phyloP scores from a whole-genome alignment of 2,797 vertebrate species.

The Leptatherina wallacei region DNA sequence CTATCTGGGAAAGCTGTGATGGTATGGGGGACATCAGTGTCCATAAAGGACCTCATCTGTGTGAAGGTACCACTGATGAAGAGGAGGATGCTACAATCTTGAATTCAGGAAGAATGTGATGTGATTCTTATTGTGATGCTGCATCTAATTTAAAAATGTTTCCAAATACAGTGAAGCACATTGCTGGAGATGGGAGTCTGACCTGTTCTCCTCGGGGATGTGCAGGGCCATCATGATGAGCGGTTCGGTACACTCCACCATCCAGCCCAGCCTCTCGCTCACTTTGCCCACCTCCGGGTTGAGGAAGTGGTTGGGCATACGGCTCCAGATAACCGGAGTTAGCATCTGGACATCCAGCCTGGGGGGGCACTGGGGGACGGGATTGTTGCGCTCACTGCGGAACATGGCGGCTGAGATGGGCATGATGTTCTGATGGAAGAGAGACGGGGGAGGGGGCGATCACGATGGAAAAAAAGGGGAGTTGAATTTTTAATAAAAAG shows the following conservation, averaged over 20 bases:
- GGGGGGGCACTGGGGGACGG: constrained; percentile 92
- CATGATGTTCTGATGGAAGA: constrained; percentile 91
- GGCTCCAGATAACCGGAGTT: constrained; percentile 93
- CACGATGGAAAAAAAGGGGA: not conserved
- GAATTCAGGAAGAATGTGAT: no score
- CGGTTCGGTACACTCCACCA: constrained; percentile 88
- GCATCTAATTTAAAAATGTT: no score
- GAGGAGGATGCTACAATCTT: no score
- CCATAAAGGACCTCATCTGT: no score
- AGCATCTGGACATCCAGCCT: constrained; percentile 90
- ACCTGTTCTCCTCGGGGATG: constrained; percentile 96
- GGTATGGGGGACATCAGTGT: no score
- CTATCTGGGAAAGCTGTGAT: no score
- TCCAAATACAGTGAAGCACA: no score
- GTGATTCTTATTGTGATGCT: no score
- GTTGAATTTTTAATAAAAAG: fast-evolving
- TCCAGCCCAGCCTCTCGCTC: constrained; percentile 90
- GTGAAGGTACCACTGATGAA: no score
- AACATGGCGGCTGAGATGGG: constrained; percentile 97
- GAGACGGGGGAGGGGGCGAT: not conserved
- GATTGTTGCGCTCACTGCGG: constrained; percentile 91
- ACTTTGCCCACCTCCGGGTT: constrained; percentile 83
- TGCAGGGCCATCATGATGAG: constrained; percentile 95
- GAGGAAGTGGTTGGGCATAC: constrained; percentile 92
- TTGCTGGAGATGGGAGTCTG: no score